A percentile compares a stretch with the other conserved stretches of the same genome.
phyloP scores from a whole-genome alignment of 2,113 vertebrate species.

The Actenoides lindsayi region DNA sequence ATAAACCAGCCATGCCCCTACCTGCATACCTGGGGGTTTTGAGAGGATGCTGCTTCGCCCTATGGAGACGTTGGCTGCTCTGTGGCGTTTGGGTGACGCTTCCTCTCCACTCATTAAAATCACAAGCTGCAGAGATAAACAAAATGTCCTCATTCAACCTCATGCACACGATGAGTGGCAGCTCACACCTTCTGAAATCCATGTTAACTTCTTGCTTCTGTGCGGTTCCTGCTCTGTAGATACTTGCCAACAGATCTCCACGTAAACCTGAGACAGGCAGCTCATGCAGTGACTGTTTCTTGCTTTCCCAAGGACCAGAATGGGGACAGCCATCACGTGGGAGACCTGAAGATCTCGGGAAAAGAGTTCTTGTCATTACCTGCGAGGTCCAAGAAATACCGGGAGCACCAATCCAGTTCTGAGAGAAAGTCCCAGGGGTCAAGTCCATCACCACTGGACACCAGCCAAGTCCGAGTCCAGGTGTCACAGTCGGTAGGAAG shows the following conservation, averaged over 20 bases:
- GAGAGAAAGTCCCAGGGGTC: conserved; percentile 76
- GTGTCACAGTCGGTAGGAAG: conserved; percentile 83
- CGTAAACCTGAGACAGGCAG: fast-evolving
- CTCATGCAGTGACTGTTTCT: neutral
- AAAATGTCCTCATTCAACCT: neutral
- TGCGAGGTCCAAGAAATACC: conserved; percentile 77
- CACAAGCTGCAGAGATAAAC: fast-evolving
- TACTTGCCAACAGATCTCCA: neutral
- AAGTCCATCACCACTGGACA: conserved; percentile 76
- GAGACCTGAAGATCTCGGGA: conserved; percentile 76
- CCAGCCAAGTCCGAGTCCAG: conserved; percentile 84
- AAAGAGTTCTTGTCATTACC: conserved; percentile 78
- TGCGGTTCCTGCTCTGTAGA: neutral
- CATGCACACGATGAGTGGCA: neutral
- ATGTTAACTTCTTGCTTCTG: fast-evolving
- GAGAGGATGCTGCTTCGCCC: neutral
- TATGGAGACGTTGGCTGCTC: neutral
- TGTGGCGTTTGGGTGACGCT: neutral
- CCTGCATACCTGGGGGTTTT: neutral
- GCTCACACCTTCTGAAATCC: neutral
- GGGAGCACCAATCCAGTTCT: conserved; percentile 75
- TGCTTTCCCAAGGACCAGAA: conserved; percentile 80
- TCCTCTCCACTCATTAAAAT: neutral
- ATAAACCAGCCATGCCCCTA: neutral
- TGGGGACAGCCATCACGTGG: conserved; percentile 83